Percentiles rank a stretch among this genome's conserved stretches.
These are phyloP conservation scores for Ranitomeya imitator DNA, from an alignment of 2,113 vertebrate genomes.

Conservation along the genomic window DNA sequence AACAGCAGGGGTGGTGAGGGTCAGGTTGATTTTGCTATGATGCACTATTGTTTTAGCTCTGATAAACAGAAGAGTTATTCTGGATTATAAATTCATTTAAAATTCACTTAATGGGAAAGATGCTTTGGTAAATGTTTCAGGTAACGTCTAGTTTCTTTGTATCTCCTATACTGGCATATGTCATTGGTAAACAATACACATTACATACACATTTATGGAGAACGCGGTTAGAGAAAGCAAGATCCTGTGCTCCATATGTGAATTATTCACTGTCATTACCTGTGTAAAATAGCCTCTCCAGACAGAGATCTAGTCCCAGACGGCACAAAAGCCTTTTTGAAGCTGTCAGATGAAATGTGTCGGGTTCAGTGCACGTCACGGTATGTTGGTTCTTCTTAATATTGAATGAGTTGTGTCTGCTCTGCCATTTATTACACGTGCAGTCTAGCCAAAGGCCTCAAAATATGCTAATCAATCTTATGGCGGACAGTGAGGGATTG, in stretches of 20 bases:
- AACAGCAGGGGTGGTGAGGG: background rate
- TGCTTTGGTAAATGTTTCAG: background rate
- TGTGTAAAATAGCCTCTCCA: conserved; percentile 44
- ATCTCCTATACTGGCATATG: background rate
- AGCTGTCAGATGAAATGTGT: conserved; percentile 62
- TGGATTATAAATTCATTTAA: background rate
- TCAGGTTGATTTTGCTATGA: background rate
- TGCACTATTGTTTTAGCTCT: background rate
- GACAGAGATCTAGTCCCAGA: conserved; percentile 58
- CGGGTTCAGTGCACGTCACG: conserved; percentile 49
- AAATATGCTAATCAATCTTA: conserved; percentile 22
- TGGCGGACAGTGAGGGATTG: background rate
- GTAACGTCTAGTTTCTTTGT: background rate
- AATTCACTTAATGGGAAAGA: background rate
- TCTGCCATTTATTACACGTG: conserved; percentile 4
- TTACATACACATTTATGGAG: background rate
- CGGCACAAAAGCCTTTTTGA: conserved; percentile 50
- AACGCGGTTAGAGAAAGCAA: background rate
- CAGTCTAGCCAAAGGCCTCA: conserved; percentile 13
- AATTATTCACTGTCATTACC: conserved; percentile 14
- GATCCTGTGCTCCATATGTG: background rate
- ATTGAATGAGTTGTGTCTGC: conserved; percentile 31
- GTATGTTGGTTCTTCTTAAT: conserved; percentile 24
- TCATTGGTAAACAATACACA: background rate
- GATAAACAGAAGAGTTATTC: background rate